These are phyloP conservation scores for Aleiodes sp. DNA, from an alignment of 1,140 invertebrate species.

Conservation along the genomic window DNA sequence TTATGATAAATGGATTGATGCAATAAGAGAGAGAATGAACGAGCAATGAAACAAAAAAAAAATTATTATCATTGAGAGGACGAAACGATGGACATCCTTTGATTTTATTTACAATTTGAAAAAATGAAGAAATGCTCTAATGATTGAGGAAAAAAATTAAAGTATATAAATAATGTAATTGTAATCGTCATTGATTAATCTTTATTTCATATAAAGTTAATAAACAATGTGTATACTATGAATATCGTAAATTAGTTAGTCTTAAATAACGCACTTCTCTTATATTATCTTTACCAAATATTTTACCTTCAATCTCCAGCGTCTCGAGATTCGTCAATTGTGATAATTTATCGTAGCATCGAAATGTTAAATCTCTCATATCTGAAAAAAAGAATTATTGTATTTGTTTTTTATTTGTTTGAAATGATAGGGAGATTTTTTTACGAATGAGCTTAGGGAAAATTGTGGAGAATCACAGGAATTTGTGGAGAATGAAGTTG, in stretches of 20 bases:
- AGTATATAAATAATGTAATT: conserved; percentile 49
- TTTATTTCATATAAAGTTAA: conserved; percentile 61
- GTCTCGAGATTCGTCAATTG: too few species aligned
- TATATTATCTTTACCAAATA: too few species aligned
- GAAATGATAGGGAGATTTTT: too few species aligned
- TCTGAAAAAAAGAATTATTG: too few species aligned
- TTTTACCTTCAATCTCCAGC: neutral
- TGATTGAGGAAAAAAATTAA: conserved; percentile 36
- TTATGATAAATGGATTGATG: conserved; percentile 20
- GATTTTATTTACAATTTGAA: conserved; percentile 12
- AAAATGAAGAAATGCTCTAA: conserved; percentile 43
- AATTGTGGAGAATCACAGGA: too few species aligned
- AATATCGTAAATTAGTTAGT: neutral
- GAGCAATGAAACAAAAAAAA: conserved; percentile 26
- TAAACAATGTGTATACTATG: conserved; percentile 57
- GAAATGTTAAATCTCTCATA: too few species aligned
- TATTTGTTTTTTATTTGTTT: too few species aligned
- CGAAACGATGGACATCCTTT: conserved; percentile 5
- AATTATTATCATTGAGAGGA: conserved; percentile 29
- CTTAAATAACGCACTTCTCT: neutral
- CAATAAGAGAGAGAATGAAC: conserved; percentile 19
- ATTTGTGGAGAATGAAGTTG: too few species aligned
- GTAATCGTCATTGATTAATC: conserved; percentile 53
- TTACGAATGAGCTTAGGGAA: too few species aligned
- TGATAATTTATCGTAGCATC: too few species aligned